Evolutionary conservation across 2,113 vertebrate species (phyloP).

Genomic region (Rhombomys opimus): DNA sequence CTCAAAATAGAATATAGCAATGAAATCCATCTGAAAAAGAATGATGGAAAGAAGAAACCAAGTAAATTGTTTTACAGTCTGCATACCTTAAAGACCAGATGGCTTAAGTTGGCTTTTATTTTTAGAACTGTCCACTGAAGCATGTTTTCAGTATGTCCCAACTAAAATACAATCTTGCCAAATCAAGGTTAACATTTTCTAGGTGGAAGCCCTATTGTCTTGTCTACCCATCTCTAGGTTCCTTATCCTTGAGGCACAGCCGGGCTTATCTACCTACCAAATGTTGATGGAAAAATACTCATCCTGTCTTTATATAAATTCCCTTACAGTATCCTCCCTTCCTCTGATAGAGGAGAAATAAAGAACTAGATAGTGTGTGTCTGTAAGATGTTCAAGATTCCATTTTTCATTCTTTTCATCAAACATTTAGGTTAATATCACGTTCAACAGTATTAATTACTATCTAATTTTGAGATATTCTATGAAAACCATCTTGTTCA

Average conservation of each 20-base stretch:
- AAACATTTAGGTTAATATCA: neutral
- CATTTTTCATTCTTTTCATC: neutral
- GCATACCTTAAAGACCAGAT: constrained; percentile 69
- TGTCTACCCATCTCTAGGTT: neutral
- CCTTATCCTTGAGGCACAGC: neutral
- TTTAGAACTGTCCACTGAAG: constrained; percentile 72
- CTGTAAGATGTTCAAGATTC: neutral
- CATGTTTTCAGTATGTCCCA: constrained; percentile 66
- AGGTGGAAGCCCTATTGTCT: constrained; percentile 31
- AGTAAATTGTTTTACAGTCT: constrained; percentile 72
- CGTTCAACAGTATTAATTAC: neutral
- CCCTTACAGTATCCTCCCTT: neutral
- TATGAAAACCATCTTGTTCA: neutral
- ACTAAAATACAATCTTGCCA: constrained; percentile 57
- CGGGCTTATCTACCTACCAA: neutral
- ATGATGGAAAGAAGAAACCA: constrained; percentile 56
- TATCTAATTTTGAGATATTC: neutral
- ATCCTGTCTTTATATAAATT: constrained; percentile 2
- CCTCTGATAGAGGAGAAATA: neutral
- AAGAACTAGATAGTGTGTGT: neutral
- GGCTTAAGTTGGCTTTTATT: constrained; percentile 74
- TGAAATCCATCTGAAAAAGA: constrained; percentile 43
- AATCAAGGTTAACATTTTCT: constrained; percentile 55
- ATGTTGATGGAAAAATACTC: neutral
- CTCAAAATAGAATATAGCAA: constrained; percentile 66